These are phyloP conservation scores for Meleagris gallopavo DNA, from an alignment of 2,113 vertebrate genomes.

Conservation along the genomic window DNA sequence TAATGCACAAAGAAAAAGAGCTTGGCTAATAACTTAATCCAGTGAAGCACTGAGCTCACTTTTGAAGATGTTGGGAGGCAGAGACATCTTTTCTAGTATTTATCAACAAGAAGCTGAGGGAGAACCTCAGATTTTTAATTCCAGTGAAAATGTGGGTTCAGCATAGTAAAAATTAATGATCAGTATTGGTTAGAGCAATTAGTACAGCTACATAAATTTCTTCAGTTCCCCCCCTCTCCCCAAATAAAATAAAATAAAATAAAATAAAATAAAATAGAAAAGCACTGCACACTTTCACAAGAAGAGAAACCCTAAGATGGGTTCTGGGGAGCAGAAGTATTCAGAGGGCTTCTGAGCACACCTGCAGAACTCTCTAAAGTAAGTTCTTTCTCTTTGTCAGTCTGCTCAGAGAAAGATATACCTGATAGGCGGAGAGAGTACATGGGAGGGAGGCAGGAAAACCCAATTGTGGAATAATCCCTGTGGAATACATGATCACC, in stretches of 20 bases:
- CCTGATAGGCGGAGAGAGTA: accelerated
- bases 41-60: not conserved
- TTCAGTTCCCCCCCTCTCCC: not conserved
- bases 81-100: not conserved
- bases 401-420: not conserved
- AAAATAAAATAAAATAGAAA: no score
- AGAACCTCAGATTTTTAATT: not conserved
- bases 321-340: not conserved
- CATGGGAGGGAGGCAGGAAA: not conserved
- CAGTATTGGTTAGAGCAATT: not conserved
- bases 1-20: not conserved
- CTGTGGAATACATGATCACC: not conserved
- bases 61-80: not conserved
- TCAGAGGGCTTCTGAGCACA: not conserved
- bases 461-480: not conserved
- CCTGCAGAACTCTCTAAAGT: not conserved
- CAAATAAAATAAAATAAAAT: no score
- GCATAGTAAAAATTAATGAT: not conserved
- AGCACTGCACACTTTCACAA: not conserved
- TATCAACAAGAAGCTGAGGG: not conserved
- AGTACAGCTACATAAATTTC: not conserved
- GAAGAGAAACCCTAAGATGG: not conserved
- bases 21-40: not conserved
- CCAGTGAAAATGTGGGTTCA: not conserved
- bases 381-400: not conserved